Base-by-base conservation (phyloP, 2,888 invertebrate species). In the Poecilobothrus nobilitatus region DNA sequence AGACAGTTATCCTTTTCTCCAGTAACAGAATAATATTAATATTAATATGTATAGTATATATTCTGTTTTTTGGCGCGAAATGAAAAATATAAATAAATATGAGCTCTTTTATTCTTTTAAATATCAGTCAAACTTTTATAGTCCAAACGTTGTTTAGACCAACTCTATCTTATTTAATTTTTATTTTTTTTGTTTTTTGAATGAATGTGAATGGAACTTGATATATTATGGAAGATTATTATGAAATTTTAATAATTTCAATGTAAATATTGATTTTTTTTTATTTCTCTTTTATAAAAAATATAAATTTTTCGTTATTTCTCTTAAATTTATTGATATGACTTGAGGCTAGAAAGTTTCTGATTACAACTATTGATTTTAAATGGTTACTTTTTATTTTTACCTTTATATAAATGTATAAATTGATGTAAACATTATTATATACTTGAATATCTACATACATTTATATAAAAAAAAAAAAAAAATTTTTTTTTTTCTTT, bases 281-380 rank as follows among this genome's bases (percentile, higher is more conserved):
- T 18, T 53, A n/a, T 53, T 41, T 18, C n/a, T 18, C 18, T 18
- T 18, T 53, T 53, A 15, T 15, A 44, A n/a, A 37, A 37, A 10
- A 37, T 37, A 53, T 4, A 53, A 18, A 53, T 5, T 18, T 15
- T 53, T 18, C n/a, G 9, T 41, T 41, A 53, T 53, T 53, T 37
- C 37, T 37, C 2, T 53, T 18, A 53, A 53, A 53, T 53, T 53
- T 53, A 53, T 53, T 53, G 27, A 53, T 53, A 53, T 53, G 53
- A 53, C 53, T 53, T 53, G 53, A 53, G 53, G 53, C 53, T 53
- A 53, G 53, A 53, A 53, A 53, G 53, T 53, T 53, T 53, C 53
- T 53, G 53, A 53, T 53, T 53, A 53, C 53, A 53, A 53, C 18
- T 53, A 53, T 53, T 53, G 53, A 53, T 53, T 53, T 53, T 53